Conservation (phyloP, 2,888 invertebrate genomes). For the Chrysolina haemoptera region DNA sequence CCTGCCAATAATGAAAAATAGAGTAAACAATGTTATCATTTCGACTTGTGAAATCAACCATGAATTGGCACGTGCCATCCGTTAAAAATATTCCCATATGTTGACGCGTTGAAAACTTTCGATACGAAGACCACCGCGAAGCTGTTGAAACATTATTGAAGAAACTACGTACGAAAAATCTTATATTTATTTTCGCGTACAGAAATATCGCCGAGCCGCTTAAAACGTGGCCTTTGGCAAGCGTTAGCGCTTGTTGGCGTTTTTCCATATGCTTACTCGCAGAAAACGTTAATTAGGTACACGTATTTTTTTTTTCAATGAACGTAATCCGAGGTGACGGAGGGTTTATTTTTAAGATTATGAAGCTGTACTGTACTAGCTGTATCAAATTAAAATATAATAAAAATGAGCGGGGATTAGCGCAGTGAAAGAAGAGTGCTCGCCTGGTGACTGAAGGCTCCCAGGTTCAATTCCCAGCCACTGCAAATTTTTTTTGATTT, state of each 20-base stretch:
- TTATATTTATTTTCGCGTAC: conserved; percentile 23
- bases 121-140: conserved; percentile 7
- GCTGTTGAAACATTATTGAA: conserved; percentile 11
- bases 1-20: not conserved
- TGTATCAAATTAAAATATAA: no score
- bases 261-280: conserved; percentile 22
- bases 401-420: no score
- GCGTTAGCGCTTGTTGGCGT: conserved; percentile 20
- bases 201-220: conserved; percentile 9
- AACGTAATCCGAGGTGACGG: not conserved
- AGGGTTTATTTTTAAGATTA: not conserved
- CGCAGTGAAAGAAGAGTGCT: no score
- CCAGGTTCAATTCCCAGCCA: no score
- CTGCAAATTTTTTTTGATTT: no score
- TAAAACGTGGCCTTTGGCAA: not conserved
- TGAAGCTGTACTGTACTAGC: no score
- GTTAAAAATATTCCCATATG: not conserved
- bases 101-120: not conserved
- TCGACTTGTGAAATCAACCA: conserved; percentile 1
- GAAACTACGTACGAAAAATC: conserved; percentile 13
- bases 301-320: conserved; percentile 16
- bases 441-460: no score
- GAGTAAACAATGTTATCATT: conserved; percentile 12
- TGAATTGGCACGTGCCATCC: not conserved
- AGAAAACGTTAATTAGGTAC: conserved; percentile 10